phyloP scores from a whole-genome alignment of 35 echinoderm and acorn worm species.

The Strongylocentrotus purpuratus region DNA sequence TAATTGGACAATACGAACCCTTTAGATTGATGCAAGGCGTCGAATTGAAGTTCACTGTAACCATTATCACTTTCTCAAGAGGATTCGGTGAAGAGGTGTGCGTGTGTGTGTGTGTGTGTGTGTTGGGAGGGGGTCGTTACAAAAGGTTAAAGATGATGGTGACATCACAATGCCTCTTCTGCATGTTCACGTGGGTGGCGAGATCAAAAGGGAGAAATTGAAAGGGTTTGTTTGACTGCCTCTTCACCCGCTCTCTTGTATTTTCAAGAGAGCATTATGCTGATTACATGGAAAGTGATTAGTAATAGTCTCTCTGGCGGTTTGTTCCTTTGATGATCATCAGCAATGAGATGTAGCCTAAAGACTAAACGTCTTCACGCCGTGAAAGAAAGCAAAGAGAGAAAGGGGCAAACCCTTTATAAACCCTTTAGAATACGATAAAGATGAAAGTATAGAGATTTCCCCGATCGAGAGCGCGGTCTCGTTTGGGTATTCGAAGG shows the following conservation, averaged over 20 bases:
- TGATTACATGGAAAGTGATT: constrained; percentile 27
- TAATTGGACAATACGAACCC: too few species aligned
- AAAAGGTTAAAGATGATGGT: not conserved
- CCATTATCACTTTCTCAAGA: not conserved
- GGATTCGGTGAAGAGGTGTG: not conserved
- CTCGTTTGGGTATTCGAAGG: not conserved
- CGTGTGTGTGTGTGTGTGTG: too few species aligned
- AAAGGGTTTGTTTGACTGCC: constrained; percentile 1
- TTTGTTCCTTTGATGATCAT: not conserved
- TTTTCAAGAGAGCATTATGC: constrained; percentile 1
- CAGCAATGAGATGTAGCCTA: not conserved
- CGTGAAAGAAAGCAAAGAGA: not conserved
- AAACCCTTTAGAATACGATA: not conserved
- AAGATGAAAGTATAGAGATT: not conserved
- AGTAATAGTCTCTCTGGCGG: not conserved
- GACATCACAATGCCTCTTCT: not conserved
- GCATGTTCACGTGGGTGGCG: not conserved
- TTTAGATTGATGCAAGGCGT: too few species aligned
- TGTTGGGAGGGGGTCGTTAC: not conserved
- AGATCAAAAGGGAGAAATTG: not conserved
- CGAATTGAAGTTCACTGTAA: not conserved
- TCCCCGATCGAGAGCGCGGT: not conserved
- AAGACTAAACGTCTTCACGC: not conserved
- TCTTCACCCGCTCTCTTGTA: not conserved
- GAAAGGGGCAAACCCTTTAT: not conserved